Base-by-base conservation (phyloP, 2,797 vertebrate genomes). In the Anas bahamensis region DNA sequence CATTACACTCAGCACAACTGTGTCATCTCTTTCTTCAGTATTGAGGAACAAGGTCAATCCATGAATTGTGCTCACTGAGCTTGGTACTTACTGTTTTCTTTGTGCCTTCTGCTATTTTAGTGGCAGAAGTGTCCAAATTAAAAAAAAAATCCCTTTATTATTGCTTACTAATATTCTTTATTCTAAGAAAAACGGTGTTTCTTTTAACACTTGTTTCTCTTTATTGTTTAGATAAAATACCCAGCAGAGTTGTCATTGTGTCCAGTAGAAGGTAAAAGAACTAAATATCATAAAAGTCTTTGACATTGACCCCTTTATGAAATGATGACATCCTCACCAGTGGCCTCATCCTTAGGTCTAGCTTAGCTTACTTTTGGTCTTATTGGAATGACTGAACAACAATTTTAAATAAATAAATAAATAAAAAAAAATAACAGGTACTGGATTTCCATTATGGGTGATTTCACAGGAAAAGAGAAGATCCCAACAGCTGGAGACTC, bases 191-290 rank as follows among this genome's bases (percentile, higher is more conserved):
- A 85, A 22, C 4, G 6, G 39, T 39, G 39, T 39, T 39, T 39
- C 39, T 39, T 39, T 39, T 39, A 2, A 39, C 70, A 24, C 44
- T 21, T 37, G 8, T 84, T 90, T 81, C 48, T 80, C 69, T 68
- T 64, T 66, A 31, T 79, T 66, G 26, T 69, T 84, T 59, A 39
- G 35, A 31, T 55, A 29, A 83, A 84, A 59, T 16, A 69, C 13
- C 21, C 41, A 64, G 60, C 0, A 0, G 22, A 35, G 17, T 85
- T 31, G 29, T 28, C 13, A 11, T 66, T n/a, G 29, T 13, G 1
- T 33, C 64, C 28, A 4, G 0, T 50, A 22, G 37, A 70, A 73
- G 10, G n/a, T 55, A 21, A 75, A 83, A 76, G 22, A 37, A 57
- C 50, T 57, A 41, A 35, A 83, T 85, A 88, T 60, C 19, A 9